Base-by-base conservation (phyloP, 2,888 invertebrate genomes). In the Clunio marinus region DNA sequence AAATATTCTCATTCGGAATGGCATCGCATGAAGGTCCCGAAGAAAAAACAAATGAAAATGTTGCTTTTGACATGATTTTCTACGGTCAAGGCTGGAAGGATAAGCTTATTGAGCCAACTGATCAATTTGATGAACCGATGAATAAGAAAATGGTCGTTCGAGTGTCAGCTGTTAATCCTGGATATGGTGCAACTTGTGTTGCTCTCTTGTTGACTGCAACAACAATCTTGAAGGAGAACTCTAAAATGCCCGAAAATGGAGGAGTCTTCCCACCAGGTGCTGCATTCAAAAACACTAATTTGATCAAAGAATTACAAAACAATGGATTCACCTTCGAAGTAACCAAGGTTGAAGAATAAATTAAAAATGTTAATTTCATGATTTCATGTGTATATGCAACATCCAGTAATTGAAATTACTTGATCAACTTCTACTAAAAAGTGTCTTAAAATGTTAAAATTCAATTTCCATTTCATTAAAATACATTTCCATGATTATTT, bases 181-280 rank as follows among this genome's bases (percentile, higher is more conserved):
- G 89, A 15, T 96, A 96, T 81, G 89, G 91, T 1, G 83, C 88
- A 7, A 95, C 94, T 0, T 88, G 89, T 69, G 84, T 84, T 3
- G 84, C 86, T 51, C 75, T 93, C 70, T 80, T 95, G 3, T 81
- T 87, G 70, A 81, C 88, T 57, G 96, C 90, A 0, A 74, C 90
- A 69, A 88, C 86, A 0, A 78, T 96, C 62, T 80, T 96, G 10
- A 83, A 83, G 20, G 93, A 96, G 75, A 79, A 79, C 35, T 83
- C 87, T 68, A 88, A 88, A 74, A 83, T 96, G 82, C 94, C 95
- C 0, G 76, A 80, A 78, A 92, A 91, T 8, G 93, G 93, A 35
- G 96, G 96, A 10, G 95, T 96, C 1, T 81, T 88, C 69, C 83
- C 96, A 0, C 92, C 96, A 0, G 95, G 88, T 1, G 87, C 86